Conservation (phyloP, 2,113 vertebrate genomes). For the Athene cunicularia region DNA sequence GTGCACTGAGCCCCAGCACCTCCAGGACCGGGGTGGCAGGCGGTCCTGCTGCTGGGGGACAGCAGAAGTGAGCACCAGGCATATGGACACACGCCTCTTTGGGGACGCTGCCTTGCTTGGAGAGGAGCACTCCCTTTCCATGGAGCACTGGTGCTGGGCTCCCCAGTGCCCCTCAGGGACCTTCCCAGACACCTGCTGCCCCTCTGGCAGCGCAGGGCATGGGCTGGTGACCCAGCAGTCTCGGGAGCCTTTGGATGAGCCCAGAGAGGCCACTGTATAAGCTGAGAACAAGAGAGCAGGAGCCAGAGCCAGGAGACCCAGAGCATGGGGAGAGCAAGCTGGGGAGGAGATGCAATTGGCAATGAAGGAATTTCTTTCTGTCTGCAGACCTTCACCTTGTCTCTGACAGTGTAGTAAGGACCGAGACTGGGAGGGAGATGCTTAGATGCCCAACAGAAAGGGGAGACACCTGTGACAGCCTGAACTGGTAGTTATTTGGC, state of each 20-base stretch:
- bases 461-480: neutral
- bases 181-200: neutral
- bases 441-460: neutral
- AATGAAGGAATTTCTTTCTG: neutral
- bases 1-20: accelerated
- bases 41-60: neutral
- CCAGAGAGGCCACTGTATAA: neutral
- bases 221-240: neutral
- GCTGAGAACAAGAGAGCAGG: neutral
- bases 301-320: neutral
- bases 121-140: neutral
- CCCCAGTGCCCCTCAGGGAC: accelerated
- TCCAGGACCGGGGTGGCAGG: neutral
- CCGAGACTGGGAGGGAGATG: accelerated
- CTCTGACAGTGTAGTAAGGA: neutral
- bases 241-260: neutral
- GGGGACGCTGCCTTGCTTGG: neutral
- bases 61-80: neutral
- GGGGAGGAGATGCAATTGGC: accelerated
- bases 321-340: neutral
- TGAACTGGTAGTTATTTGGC: neutral
- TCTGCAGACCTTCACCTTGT: neutral
- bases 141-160: neutral
- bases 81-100: neutral
- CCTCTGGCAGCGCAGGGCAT: neutral